Evolutionary conservation across 1,140 invertebrate species (phyloP).

Genomic region (Drosophila erecta): DNA sequence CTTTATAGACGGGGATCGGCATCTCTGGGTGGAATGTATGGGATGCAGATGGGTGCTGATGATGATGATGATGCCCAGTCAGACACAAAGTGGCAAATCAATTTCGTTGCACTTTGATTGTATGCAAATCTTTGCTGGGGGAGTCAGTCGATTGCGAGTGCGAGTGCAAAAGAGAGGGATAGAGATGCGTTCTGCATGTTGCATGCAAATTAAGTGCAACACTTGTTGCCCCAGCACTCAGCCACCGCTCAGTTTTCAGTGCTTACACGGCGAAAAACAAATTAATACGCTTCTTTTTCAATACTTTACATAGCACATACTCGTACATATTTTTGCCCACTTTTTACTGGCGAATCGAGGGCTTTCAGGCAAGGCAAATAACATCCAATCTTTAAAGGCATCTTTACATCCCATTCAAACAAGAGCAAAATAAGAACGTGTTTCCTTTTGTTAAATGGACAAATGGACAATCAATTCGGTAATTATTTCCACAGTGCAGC

Average conservation of each 20-base stretch:
- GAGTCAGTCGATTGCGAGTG: constrained; percentile 8
- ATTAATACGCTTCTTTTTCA: too few species aligned
- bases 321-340: too few species aligned
- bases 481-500: constrained; percentile 1
- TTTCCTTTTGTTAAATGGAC: too few species aligned
- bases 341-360: too few species aligned
- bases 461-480: too few species aligned
- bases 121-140: constrained; percentile 74
- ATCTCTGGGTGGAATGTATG: background rate
- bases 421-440: too few species aligned
- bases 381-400: too few species aligned
- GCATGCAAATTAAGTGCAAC: constrained; percentile 79
- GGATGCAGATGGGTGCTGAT: constrained; percentile 8
- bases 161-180: background rate
- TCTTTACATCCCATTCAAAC: too few species aligned
- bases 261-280: background rate
- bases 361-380: background rate
- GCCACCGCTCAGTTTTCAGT: constrained; percentile 4
- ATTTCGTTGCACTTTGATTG: constrained; percentile 77
- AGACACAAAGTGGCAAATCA: constrained; percentile 70
- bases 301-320: too few species aligned
- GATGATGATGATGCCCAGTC: constrained; percentile 43
- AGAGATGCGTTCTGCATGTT: constrained; percentile 56
- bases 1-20: background rate
- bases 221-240: constrained; percentile 62